Evolutionary conservation across 2,113 vertebrate species (phyloP).

Genomic region (Anthoscopus minutus): DNA sequence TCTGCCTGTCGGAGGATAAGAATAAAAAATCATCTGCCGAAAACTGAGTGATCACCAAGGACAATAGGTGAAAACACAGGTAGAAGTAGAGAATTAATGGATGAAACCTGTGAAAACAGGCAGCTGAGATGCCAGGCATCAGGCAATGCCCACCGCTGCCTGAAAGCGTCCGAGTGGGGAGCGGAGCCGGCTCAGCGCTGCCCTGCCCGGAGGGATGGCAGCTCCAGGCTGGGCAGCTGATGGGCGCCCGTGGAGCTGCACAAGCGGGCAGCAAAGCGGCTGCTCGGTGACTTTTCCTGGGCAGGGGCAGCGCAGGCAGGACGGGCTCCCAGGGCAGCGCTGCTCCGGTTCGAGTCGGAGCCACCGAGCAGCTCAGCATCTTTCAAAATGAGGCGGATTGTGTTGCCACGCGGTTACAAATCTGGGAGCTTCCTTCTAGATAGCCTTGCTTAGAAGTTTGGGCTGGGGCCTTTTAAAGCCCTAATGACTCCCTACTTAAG

Average conservation of each 20-base stretch:
- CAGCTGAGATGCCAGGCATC: not conserved
- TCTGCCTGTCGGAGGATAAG: not conserved
- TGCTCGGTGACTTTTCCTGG: not conserved
- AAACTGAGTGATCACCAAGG: not conserved
- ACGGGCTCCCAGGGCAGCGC: not conserved
- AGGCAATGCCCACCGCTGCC: not conserved
- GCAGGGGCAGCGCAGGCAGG: not conserved
- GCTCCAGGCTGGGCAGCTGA: not conserved
- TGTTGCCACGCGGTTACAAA: not conserved
- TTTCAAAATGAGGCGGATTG: not conserved
- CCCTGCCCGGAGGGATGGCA: not conserved
- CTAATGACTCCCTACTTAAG: not conserved
- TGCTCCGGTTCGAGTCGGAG: not conserved
- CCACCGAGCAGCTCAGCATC: not conserved
- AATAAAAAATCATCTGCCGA: not conserved
- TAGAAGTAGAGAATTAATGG: not conserved
- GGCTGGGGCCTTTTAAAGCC: constrained; percentile 1
- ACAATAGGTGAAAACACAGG: not conserved
- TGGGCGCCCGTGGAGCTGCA: not conserved
- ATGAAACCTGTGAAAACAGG: not conserved
- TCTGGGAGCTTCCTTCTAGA: not conserved
- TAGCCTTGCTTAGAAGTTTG: constrained; percentile 19
- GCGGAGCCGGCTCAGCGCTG: not conserved
- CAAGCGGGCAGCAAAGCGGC: not conserved
- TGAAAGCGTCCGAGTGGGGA: not conserved